A percentile compares a stretch with the other conserved stretches of the same genome.
phyloP scores from a whole-genome alignment of 2,113 vertebrate species.

The Scolopax mira region DNA sequence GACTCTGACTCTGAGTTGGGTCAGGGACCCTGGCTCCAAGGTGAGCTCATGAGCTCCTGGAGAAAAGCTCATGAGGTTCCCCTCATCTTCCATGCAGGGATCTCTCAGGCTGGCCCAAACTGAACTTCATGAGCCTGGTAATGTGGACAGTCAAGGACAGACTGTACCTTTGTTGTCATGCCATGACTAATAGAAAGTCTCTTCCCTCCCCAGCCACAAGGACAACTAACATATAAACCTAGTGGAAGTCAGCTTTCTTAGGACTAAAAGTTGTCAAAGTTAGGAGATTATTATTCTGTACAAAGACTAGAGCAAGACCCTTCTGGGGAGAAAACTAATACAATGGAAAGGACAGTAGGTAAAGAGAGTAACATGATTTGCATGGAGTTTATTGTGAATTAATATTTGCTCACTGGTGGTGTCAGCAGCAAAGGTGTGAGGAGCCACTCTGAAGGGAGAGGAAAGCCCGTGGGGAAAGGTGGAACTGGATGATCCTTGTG shows the following conservation, averaged over 20 bases:
- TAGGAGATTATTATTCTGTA: not conserved
- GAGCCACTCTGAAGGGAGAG: not conserved
- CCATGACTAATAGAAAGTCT: not conserved
- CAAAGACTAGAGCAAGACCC: not conserved
- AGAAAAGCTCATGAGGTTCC: not conserved
- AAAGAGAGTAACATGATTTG: not conserved
- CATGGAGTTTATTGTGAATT: not conserved
- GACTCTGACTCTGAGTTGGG: not conserved
- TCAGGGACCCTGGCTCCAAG: too few relatives aligned
- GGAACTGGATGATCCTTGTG: not conserved
- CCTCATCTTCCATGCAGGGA: not conserved
- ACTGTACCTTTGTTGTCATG: not conserved
- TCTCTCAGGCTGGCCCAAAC: not conserved
- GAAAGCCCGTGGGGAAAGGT: not conserved
- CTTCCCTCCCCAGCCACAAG: not conserved
- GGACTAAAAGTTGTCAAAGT: not conserved
- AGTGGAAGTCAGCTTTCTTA: not conserved
- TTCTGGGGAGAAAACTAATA: not conserved
- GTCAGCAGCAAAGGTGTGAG: not conserved
- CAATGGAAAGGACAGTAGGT: not conserved
- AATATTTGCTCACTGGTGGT: not conserved
- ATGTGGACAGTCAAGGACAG: not conserved
- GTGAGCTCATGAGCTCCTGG: not conserved
- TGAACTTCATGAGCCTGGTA: not conserved
- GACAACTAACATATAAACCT: not conserved